These are phyloP conservation scores for Leucophenga varia DNA, from an alignment of 1,140 invertebrate species.

Conservation along the genomic window DNA sequence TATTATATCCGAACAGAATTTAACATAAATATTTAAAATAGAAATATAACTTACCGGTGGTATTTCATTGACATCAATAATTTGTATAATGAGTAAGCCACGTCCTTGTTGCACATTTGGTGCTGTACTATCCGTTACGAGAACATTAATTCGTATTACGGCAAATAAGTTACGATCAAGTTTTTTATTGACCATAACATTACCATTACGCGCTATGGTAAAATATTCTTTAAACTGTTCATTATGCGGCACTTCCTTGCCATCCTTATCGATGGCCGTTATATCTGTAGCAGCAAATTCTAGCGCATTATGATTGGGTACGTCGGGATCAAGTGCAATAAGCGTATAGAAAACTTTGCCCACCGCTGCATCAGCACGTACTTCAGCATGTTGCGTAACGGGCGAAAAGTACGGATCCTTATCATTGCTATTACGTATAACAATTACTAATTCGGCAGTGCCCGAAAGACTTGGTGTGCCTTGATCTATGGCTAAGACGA, in stretches of 20 bases:
- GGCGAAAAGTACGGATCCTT: slow-evolving; percentile 86
- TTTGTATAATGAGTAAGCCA: slow-evolving; percentile 81
- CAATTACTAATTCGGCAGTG: slow-evolving; percentile 75
- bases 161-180: slow-evolving; percentile 53
- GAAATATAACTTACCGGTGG: slow-evolving; percentile 56
- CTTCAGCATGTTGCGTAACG: slow-evolving; percentile 75
- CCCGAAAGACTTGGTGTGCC: slow-evolving; percentile 80
- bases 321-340: slow-evolving; percentile 80
- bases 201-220: slow-evolving; percentile 68
- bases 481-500: slow-evolving; percentile 78
- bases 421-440: slow-evolving; percentile 84
- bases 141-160: slow-evolving; percentile 65
- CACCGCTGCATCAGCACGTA: slow-evolving; percentile 75
- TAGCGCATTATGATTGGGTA: slow-evolving; percentile 67
- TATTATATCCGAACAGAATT: slow-evolving; percentile 14
- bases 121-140: slow-evolving; percentile 79
- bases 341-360: slow-evolving; percentile 74
- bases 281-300: slow-evolving; percentile 73
- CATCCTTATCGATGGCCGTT: slow-evolving; percentile 79
- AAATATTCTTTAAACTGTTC: slow-evolving; percentile 71
- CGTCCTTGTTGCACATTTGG: slow-evolving; percentile 70
- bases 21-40: slow-evolving; percentile 2
- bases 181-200: slow-evolving; percentile 65
- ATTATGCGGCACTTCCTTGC: slow-evolving; percentile 67
- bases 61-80: slow-evolving; percentile 77